Conservation (phyloP, 2,888 invertebrate species). For the Eugnorisma glareosa region DNA sequence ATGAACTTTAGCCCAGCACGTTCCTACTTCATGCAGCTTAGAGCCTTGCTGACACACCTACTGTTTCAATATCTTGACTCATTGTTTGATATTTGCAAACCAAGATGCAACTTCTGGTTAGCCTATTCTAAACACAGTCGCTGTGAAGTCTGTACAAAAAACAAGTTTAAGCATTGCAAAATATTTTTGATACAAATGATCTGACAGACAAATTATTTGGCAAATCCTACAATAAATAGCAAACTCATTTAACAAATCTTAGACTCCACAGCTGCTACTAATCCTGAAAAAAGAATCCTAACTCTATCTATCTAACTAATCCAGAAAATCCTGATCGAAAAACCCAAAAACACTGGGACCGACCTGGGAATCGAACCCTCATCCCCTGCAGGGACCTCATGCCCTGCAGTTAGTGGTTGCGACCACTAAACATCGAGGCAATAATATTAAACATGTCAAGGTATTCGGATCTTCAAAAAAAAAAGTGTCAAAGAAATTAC, state of each 20-base stretch:
- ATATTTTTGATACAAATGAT: conserved; percentile 3
- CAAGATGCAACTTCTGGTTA: conserved; percentile 34
- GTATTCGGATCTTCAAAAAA: background rate
- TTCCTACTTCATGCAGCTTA: conserved; percentile 45
- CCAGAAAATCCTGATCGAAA: background rate
- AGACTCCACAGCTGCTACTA: background rate
- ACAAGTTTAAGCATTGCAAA: background rate
- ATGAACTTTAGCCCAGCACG: conserved; percentile 55
- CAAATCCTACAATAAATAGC: too few species aligned
- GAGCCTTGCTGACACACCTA: conserved; percentile 54
- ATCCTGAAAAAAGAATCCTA: too few species aligned
- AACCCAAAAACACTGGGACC: background rate
- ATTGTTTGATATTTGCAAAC: conserved; percentile 46
- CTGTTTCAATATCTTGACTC: conserved; percentile 45
- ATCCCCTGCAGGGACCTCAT: background rate
- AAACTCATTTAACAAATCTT: background rate
- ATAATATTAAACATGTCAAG: background rate
- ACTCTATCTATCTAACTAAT: too few species aligned
- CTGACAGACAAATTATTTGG: background rate
- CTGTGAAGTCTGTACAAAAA: background rate
- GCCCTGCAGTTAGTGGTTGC: background rate
- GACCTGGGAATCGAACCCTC: background rate
- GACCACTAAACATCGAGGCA: background rate
- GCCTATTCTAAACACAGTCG: background rate
- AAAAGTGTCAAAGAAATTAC: background rate